Percentiles rank a stretch among this genome's conserved stretches.
Conservation (phyloP, 2,888 invertebrate genomes). For the Agriopis leucophaearia region DNA sequence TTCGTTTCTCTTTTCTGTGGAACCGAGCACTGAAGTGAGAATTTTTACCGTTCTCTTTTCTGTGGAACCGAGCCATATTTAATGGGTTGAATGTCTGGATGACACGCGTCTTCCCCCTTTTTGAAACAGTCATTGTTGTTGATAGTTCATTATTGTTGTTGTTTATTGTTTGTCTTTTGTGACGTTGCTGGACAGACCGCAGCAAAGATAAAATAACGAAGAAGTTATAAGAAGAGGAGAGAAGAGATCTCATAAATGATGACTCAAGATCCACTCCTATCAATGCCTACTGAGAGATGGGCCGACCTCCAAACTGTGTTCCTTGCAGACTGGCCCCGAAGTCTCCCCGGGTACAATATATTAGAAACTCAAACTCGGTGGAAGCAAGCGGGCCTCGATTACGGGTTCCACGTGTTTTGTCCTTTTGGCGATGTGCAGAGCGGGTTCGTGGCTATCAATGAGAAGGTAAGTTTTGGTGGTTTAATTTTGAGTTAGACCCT, state of each 20-base stretch:
- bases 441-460: constrained; percentile 68
- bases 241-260: neutral
- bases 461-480: constrained; percentile 54
- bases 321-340: constrained; percentile 60
- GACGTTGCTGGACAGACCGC: neutral
- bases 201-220: neutral
- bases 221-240: neutral
- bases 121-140: no score
- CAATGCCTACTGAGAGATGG: constrained; percentile 58
- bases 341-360: constrained; percentile 64
- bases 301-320: constrained; percentile 53
- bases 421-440: constrained; percentile 69
- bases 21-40: no score
- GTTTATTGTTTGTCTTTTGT: neutral
- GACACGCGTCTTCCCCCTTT: no score
- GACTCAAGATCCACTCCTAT: constrained; percentile 45
- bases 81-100: no score
- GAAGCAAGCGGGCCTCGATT: constrained; percentile 53
- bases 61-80: no score
- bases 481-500: constrained; percentile 10
- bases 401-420: constrained; percentile 71
- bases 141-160: no score
- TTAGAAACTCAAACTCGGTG: constrained; percentile 68
- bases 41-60: no score
- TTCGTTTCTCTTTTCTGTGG: no score